Base-by-base conservation (phyloP, 2,113 vertebrate genomes). In the Dipodomys merriami region DNA sequence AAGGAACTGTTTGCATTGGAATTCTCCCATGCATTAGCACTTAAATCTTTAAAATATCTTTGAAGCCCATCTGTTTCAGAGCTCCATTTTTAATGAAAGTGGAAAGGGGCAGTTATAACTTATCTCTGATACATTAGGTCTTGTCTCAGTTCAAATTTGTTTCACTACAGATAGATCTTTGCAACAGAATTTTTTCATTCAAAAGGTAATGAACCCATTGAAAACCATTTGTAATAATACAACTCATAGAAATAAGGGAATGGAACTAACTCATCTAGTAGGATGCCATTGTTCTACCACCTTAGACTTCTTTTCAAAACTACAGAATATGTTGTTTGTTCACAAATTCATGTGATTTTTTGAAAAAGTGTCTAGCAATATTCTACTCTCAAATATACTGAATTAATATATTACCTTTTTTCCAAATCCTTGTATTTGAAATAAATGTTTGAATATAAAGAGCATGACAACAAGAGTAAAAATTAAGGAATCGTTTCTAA, bases 41-140 rank as follows among this genome's bases (percentile, higher is more conserved):
- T 35, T 96, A 97, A 97, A 97, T 97, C 97, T 98, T 97, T 96
- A 97, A 97, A 97, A 97, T 95, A 97, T 97, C 96, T 98, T 97
- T 7, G 73, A 96, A 97, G 96, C 35, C 94, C 94, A 97, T 98
- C 97, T 98, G 97, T 94, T 96, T 22, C n/a, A 88, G 79, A 95
- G 49, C 83, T 98, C 97, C 95, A 97, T 97, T 98, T 98, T 97
- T 97, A 97, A 98, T 98, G 95, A 95, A 98, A 98, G 97, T 90
- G 80, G 88, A 97, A 97, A 95, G 65, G 96, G 92, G 77, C 85
- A 96, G 33, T 89, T 92, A 80, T 83, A 73, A 96, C 95, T 74
- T 39, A 93, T 88, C 90, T 97, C 33, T 79, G 93, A 93, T 97
- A 85, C 0, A 29, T 88, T 92, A 97, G 85, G 35, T 44, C 25